Conservation (phyloP, 37 sponge, comb jelly and placozoan genomes). For the Haliclona indistincta region DNA sequence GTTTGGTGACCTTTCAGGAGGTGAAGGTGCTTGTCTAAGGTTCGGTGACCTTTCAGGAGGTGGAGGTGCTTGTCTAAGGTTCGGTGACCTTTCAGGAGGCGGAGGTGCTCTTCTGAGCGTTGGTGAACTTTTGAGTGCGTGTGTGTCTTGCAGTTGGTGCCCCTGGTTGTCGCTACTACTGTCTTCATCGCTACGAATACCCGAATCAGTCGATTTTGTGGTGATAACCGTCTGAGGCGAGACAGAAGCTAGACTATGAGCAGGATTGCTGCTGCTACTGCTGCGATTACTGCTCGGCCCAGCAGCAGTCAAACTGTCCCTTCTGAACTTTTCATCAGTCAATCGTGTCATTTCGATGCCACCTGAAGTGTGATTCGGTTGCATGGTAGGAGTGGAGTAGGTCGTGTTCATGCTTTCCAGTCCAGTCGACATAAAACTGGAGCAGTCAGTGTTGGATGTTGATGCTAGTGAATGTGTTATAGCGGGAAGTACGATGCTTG, state of each 20-base stretch:
- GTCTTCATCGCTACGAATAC: slow-evolving; percentile 61
- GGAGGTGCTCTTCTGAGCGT: no score
- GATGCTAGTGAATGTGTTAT: no score
- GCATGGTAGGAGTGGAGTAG: neutral
- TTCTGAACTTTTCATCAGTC: neutral
- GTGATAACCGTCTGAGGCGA: slow-evolving; percentile 1
- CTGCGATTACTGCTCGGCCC: neutral
- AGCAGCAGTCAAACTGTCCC: neutral
- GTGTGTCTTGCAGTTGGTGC: no score
- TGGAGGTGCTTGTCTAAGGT: no score
- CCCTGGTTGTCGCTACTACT: no score
- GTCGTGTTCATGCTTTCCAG: slow-evolving; percentile 1
- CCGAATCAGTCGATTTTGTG: slow-evolving; percentile 51
- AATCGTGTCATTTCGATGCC: neutral
- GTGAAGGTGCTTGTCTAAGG: no score
- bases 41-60: no score
- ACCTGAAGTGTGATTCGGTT: neutral
- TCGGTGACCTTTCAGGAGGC: no score
- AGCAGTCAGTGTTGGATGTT: neutral
- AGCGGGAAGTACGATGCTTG: neutral
- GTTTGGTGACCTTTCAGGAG: no score
- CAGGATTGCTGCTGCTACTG: no score
- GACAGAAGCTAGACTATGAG: no score
- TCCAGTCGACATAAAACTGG: slow-evolving; percentile 7
- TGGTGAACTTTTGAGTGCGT: no score